These are phyloP conservation scores for Coryphaenoides rupestris DNA, from an alignment of 2,113 vertebrate species.

Conservation along the genomic window DNA sequence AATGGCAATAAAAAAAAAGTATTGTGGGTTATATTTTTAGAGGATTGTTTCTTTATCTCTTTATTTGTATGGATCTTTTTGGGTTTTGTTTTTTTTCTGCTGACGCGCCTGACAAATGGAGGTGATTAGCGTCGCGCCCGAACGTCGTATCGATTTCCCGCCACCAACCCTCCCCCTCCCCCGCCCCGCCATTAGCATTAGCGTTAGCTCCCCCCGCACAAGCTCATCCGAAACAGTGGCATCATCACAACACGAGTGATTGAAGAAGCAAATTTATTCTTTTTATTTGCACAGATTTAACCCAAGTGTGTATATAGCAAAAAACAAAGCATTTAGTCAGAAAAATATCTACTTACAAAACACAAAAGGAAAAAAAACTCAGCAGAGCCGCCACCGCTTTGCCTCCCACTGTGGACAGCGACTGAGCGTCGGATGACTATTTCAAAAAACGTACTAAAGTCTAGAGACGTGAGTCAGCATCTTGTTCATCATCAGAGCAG, in stretches of 20 bases:
- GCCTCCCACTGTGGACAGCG: slow-evolving; percentile 21
- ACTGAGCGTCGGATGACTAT: slow-evolving; percentile 41
- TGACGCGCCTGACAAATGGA: slow-evolving; percentile 19
- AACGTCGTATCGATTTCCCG: slow-evolving; percentile 40
- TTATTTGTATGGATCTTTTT: slow-evolving; percentile 10
- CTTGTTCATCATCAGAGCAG: slow-evolving; percentile 33
- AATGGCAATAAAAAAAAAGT: slow-evolving; percentile 90
- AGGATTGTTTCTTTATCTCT: slow-evolving; percentile 24
- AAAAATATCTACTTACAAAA: slow-evolving; percentile 70
- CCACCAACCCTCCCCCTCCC: slow-evolving; percentile 30
- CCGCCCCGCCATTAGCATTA: too few species aligned
- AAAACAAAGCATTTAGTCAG: slow-evolving; percentile 56
- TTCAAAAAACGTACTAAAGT: slow-evolving; percentile 21
- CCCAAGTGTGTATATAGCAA: slow-evolving; percentile 44
- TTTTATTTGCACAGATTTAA: slow-evolving; percentile 55
- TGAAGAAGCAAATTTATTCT: slow-evolving; percentile 39
- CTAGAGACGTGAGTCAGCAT: not conserved
- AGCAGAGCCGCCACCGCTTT: slow-evolving; percentile 43
- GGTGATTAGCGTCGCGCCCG: slow-evolving; percentile 5
- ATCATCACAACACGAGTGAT: slow-evolving; percentile 36
- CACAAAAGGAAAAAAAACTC: slow-evolving; percentile 58
- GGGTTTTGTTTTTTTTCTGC: not conserved
- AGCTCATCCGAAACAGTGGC: slow-evolving; percentile 17
- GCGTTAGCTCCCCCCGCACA: slow-evolving; percentile 5
- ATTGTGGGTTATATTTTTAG: slow-evolving; percentile 83